Evolutionary conservation across 2,797 vertebrate species (phyloP).

Genomic region (Channa striata): DNA sequence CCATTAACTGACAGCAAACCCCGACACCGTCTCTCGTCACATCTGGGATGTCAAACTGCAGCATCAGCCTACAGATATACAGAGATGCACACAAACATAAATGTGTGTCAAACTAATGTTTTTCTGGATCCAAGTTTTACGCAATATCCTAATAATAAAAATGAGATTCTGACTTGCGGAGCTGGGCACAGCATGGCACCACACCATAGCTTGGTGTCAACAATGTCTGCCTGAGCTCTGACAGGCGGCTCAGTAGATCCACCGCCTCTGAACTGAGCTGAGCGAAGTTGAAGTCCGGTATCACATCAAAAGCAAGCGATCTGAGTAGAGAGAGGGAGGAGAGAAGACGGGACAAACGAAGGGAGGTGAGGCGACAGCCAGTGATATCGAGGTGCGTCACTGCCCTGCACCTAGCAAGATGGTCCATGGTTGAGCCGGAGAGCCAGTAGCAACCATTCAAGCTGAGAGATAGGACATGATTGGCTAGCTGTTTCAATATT

Average conservation of each 20-base stretch:
- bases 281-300: slow-evolving; percentile 88
- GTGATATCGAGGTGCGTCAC: slow-evolving; percentile 92
- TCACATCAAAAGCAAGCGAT: slow-evolving; percentile 92
- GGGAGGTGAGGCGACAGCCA: slow-evolving; percentile 90
- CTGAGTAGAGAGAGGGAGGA: slow-evolving; percentile 87
- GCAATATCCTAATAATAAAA: slow-evolving; percentile 7
- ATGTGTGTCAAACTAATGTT: not conserved
- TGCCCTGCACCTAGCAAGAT: slow-evolving; percentile 87
- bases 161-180: slow-evolving; percentile 77
- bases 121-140: not conserved
- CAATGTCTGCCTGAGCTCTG: slow-evolving; percentile 93
- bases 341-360: slow-evolving; percentile 92
- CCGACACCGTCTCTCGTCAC: slow-evolving; percentile 90
- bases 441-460: slow-evolving; percentile 97
- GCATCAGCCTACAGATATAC: slow-evolving; percentile 82
- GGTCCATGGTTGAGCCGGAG: slow-evolving; percentile 86
- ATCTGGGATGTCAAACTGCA: slow-evolving; percentile 94
- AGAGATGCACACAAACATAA: slow-evolving; percentile 1
- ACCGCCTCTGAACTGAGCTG: slow-evolving; percentile 92
- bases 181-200: slow-evolving; percentile 93
- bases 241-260: slow-evolving; percentile 89
- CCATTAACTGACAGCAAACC: slow-evolving; percentile 95
- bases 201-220: slow-evolving; percentile 94
- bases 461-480: slow-evolving; percentile 90
- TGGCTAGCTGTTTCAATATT: slow-evolving; percentile 85